A percentile compares a stretch with the other conserved stretches of the same genome.
Conservation (phyloP, 2,888 invertebrate genomes). For the Trichopoda pennipes region DNA sequence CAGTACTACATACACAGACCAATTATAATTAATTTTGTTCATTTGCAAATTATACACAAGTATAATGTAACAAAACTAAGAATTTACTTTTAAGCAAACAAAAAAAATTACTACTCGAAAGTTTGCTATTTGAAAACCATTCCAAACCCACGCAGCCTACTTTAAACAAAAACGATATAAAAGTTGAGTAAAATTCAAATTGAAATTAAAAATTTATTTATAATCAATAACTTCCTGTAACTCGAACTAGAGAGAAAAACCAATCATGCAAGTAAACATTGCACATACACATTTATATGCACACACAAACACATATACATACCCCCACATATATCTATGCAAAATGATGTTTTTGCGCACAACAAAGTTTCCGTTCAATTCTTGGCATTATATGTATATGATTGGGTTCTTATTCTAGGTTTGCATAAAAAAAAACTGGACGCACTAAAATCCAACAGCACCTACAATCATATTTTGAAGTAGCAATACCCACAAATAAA, state of each 20-base stretch:
- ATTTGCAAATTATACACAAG: no score
- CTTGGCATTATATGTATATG: neutral
- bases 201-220: slow-evolving; percentile 34
- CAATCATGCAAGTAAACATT: slow-evolving; percentile 51
- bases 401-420: slow-evolving; percentile 2
- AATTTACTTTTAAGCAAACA: no score
- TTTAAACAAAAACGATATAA: neutral
- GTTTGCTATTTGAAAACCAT: neutral
- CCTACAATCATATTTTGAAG: slow-evolving; percentile 33
- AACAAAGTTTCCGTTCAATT: slow-evolving; percentile 46
- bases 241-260: slow-evolving; percentile 18
- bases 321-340: neutral
- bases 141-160: slow-evolving; percentile 2
- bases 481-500: slow-evolving; percentile 40
- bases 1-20: no score
- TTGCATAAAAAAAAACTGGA: slow-evolving; percentile 54
- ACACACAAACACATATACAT: neutral
- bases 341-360: slow-evolving; percentile 61
- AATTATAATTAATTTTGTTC: no score
- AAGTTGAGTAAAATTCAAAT: slow-evolving; percentile 4
- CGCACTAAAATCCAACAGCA: slow-evolving; percentile 54
- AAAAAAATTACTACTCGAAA: neutral
- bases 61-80: no score
- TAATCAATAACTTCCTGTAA: slow-evolving; percentile 58
- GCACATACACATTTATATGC: neutral